Percentiles rank a stretch among this genome's conserved stretches.
phyloP scores from a whole-genome alignment of 2,113 vertebrate species.

The Podilymbus podiceps region DNA sequence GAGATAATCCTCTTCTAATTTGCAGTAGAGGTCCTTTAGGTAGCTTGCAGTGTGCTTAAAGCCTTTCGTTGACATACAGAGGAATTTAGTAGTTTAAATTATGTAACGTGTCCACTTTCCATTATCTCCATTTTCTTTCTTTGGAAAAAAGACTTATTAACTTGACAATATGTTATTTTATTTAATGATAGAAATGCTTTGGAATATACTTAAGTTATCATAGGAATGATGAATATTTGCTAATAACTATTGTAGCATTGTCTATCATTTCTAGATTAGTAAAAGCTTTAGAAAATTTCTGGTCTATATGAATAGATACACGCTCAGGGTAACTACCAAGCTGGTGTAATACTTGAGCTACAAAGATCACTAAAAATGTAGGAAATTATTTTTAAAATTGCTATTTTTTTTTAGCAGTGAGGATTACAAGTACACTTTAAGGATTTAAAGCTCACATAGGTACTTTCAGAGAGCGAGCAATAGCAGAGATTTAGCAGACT shows the following conservation, averaged over 20 bases:
- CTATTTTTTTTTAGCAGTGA: not conserved
- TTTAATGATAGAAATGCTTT: not conserved
- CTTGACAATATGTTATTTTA: not conserved
- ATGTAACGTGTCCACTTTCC: accelerated
- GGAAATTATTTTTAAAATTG: not conserved
- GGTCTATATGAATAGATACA: not conserved
- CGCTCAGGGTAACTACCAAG: not conserved
- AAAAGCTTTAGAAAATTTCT: not conserved
- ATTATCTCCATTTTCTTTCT: not conserved
- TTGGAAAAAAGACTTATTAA: not conserved
- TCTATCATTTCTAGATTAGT: not conserved
- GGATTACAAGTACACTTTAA: not conserved
- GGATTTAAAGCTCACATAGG: not conserved
- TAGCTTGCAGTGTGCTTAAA: not conserved
- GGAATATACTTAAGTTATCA: not conserved
- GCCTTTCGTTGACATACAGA: not conserved
- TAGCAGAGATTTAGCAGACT: not conserved
- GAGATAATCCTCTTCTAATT: not conserved
- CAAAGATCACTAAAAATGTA: not conserved
- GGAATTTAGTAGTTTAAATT: not conserved
- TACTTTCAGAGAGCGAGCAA: not conserved
- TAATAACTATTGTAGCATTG: not conserved
- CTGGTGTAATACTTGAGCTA: not conserved
- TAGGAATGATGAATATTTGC: not conserved
- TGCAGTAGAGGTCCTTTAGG: not conserved